phyloP scores from a whole-genome alignment of 2,113 vertebrate genomes.

The Heterotis niloticus region DNA sequence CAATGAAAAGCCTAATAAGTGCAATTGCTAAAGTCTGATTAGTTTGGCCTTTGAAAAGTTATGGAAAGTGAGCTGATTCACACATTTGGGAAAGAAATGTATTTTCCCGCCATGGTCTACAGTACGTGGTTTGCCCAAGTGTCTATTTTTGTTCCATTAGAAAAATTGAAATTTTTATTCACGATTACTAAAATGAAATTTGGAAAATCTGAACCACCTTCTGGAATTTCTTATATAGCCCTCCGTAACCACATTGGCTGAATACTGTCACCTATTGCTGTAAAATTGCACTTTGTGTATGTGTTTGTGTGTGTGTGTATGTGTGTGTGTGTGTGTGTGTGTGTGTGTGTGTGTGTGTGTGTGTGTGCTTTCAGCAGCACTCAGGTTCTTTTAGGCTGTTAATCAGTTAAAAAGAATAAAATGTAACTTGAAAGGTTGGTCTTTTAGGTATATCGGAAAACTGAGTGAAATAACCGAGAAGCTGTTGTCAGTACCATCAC shows the following conservation, averaged over 20 bases:
- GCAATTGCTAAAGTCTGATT: not conserved
- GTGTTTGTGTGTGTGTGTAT: no score
- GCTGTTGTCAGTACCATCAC: not conserved
- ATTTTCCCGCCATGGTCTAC: not conserved
- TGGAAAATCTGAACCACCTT: no score
- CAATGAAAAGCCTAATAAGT: not conserved
- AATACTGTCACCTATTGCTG: no score
- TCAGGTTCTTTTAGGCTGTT: not conserved
- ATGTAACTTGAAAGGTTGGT: not conserved
- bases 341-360: not conserved
- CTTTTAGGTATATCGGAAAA: not conserved
- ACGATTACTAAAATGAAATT: no score
- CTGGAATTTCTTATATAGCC: no score
- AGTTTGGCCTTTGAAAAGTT: not conserved
- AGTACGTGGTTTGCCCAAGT: not conserved
- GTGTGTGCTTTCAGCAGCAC: no score
- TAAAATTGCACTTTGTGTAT: no score
- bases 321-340: no score
- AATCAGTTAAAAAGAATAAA: not conserved
- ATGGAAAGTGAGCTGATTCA: not conserved
- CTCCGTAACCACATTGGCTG: no score
- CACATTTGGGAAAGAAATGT: not conserved
- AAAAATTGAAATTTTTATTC: not conserved
- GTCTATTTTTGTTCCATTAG: no score
- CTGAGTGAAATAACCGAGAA: not conserved